Percentiles rank a stretch among this genome's conserved stretches.
Conservation (phyloP, 1,140 invertebrate genomes). For the Pachypsylla venusta region DNA sequence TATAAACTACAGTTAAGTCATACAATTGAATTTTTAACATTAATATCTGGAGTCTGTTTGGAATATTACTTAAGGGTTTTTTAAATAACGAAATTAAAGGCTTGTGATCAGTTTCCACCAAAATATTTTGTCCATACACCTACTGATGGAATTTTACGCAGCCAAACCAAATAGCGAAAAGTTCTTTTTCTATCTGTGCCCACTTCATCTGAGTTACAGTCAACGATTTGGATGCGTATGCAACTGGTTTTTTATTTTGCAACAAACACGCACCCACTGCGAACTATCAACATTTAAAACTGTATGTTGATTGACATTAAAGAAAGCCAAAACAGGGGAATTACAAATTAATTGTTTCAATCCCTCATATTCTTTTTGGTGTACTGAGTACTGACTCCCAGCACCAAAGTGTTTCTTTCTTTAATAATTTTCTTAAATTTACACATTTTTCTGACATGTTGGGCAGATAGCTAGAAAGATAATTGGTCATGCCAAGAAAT, state of each 20-base stretch:
- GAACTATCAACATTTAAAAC: slow-evolving; percentile 25
- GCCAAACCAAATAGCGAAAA: slow-evolving; percentile 29
- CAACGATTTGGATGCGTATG: slow-evolving; percentile 26
- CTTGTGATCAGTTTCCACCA: slow-evolving; percentile 34
- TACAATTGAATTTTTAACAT: slow-evolving; percentile 26
- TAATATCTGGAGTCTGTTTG: slow-evolving; percentile 31
- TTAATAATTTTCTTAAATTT: slow-evolving; percentile 23
- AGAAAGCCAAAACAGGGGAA: slow-evolving; percentile 23
- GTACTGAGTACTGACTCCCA: slow-evolving; percentile 20
- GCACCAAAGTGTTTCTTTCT: slow-evolving; percentile 21
- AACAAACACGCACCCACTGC: slow-evolving; percentile 25
- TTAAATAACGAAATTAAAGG: slow-evolving; percentile 31
- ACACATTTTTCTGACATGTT: slow-evolving; percentile 21
- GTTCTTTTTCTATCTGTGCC: slow-evolving; percentile 33
- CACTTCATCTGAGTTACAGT: slow-evolving; percentile 27
- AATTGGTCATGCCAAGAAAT: slow-evolving; percentile 31
- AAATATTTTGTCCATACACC: slow-evolving; percentile 24
- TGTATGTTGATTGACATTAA: slow-evolving; percentile 17
- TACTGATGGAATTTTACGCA: slow-evolving; percentile 27
- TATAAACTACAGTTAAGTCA: slow-evolving; percentile 26
- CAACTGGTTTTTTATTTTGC: slow-evolving; percentile 25
- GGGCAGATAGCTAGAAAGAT: slow-evolving; percentile 26
- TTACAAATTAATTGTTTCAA: slow-evolving; percentile 22
- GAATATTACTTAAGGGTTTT: slow-evolving; percentile 30
- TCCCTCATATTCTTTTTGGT: slow-evolving; percentile 20